These are phyloP conservation scores for Tenthredo mesomela DNA, from an alignment of 2,888 invertebrate species.

Conservation along the genomic window DNA sequence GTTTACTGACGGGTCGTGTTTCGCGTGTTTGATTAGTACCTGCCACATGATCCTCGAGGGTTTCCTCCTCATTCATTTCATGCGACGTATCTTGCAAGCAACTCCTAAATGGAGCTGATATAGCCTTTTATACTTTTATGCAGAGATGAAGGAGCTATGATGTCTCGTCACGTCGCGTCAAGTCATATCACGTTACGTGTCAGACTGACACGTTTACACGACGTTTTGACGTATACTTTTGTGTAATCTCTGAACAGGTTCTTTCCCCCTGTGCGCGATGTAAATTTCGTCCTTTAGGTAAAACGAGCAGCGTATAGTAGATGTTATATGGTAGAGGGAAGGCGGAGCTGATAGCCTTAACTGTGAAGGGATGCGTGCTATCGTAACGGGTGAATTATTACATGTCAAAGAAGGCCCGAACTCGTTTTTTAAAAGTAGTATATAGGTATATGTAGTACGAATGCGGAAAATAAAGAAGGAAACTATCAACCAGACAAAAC, in stretches of 20 bases:
- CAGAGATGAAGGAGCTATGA: neutral
- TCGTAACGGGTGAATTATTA: conserved; percentile 14
- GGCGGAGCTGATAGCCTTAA: neutral
- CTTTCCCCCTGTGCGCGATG: neutral
- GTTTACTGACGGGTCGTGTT: conserved; percentile 5
- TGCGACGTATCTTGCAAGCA: neutral
- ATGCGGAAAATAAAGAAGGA: neutral
- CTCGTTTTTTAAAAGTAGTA: neutral
- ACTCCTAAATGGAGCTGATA: neutral
- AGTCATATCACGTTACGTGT: neutral
- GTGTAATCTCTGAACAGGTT: neutral
- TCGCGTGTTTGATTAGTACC: conserved; percentile 35
- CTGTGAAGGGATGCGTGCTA: neutral
- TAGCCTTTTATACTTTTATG: neutral
- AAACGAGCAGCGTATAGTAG: neutral
- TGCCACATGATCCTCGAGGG: neutral
- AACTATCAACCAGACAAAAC: neutral
- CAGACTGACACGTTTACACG: neutral
- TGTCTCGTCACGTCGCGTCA: neutral
- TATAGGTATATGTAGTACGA: neutral
- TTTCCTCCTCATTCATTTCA: neutral
- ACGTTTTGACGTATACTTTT: conserved; percentile 30
- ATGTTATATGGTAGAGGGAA: neutral
- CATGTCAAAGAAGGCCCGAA: conserved; percentile 19
- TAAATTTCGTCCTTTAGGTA: conserved; percentile 15